Evolutionary conservation across 2,113 vertebrate genomes (phyloP), one percentile per base, ranked within the genome.

Genomic region (Tetrax tetrax): DNA sequence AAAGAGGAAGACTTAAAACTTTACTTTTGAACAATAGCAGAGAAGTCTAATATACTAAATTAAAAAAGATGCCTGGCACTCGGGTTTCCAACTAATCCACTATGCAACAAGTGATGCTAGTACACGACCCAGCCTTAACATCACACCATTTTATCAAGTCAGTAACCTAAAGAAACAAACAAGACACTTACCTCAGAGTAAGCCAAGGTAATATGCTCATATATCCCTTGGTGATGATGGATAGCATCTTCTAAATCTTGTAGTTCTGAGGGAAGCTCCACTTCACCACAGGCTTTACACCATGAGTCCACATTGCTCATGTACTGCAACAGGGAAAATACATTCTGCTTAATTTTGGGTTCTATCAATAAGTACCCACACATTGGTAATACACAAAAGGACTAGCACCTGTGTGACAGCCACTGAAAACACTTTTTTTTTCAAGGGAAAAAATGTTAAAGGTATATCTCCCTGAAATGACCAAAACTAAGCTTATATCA

Each of bases 161-260:
- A 86, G 33, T 66, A 79, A 61, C 15, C 15, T 47, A 72, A 77
- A 24, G 13, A 81, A 88, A 79, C 15, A 70, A 92, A 65, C 8
- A n/a, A 33, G 12, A 60, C 24, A 17, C 95, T 83, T 96, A 99
- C 99, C 98, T 99, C 99, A 5, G 99, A 99, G 69, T 99, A 99
- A 19, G 99, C 99, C 16, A 99, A 97, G 2, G 98, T 99, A 95
- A 99, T 98, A 96, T 99, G 99, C 83, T 99, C 99, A 35, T 99
- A 99, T 53, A 99, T 98, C 12, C 99, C 99, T 97, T 99, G 99
- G 96, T 99, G 99, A 93, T 99, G 99, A 83, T 99, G 99, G 74
- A 99, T 99, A 71, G 99, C 99, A 47, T 99, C 99, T 95, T 99
- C 99, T 80, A 99, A 98, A 94, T 99, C 99, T 97, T 99, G 99